Base-by-base conservation (phyloP, 2,888 invertebrate genomes). In the Andrena bucephala region DNA sequence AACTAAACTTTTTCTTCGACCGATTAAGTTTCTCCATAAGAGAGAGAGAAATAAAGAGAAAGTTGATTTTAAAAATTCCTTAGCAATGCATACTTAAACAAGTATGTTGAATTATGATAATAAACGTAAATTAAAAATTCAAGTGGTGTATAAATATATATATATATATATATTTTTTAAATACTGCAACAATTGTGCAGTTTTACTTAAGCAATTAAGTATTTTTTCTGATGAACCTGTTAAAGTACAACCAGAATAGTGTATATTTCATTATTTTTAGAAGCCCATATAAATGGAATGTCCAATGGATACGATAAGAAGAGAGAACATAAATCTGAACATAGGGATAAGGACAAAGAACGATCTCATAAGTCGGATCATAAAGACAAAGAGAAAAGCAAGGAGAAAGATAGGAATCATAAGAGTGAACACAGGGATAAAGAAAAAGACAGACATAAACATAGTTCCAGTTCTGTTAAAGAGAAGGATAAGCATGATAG, bases 261-360 rank as follows among this genome's bases (percentile, higher is more conserved):
- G 10, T 59, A 54, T 77, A 4, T 75, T 78, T 0, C 20, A 63
- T 67, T 68, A 65, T 59, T 73, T 54, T 5, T 80, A 92, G 94
- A 94, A 92, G 91, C 93, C 94, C 96, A 96, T 95, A 95, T 97
- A 94, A 97, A 97, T 95, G 97, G 97, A 80, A 95, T 97, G 92
- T 97, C 96, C 91, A 97, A 97, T 94, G 98, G 97, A 73, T 97
- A 96, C 63, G 95, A 95, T 78, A 93, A 93, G 77, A 95, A 95
- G 86, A 95, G 95, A 87, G 95, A 95, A 85, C 95, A 95, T 90
- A 95, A 95, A 91, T 95, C 95, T 29, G 95, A 95, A 57, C 95
- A 95, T 87, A 94, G 94, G 84, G 95, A 95, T 89, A 95, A 94
- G 87, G 95, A 95, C 70, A 94, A 93, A 83, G 94, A 94, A 52